phyloP scores from a whole-genome alignment of 37 sponge, comb jelly and placozoan species.

The Axinella damicornis region DNA sequence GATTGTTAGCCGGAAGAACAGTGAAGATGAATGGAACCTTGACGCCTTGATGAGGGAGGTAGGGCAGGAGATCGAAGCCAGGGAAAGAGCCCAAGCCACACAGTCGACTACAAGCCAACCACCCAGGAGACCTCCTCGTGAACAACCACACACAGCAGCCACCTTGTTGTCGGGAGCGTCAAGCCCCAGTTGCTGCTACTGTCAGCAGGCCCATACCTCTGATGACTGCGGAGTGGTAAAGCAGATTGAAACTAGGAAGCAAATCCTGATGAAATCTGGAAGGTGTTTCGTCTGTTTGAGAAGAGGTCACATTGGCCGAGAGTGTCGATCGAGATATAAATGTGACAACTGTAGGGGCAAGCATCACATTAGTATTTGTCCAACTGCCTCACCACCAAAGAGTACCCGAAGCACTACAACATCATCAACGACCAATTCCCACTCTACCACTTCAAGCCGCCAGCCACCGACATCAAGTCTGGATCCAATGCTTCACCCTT shows the following conservation, averaged over 20 bases:
- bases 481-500: not conserved
- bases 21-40: not conserved
- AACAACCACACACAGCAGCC: slow-evolving; percentile 6
- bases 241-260: not conserved
- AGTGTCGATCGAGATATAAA: slow-evolving; percentile 19
- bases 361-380: slow-evolving; percentile 37
- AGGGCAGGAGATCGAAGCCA: slow-evolving; percentile 5
- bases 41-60: not conserved
- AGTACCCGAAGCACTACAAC: too few relatives aligned
- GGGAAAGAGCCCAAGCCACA: slow-evolving; percentile 1
- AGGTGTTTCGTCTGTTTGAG: slow-evolving; percentile 27
- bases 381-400: not conserved
- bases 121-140: not conserved
- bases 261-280: not conserved
- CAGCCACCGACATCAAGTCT: not conserved
- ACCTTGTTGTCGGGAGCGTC: not conserved
- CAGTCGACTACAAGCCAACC: not conserved
- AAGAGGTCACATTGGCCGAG: slow-evolving; percentile 30
- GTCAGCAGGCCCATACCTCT: not conserved
- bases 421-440: not conserved
- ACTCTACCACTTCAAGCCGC: not conserved
- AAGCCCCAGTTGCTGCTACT: slow-evolving; percentile 1
- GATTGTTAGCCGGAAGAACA: slow-evolving; percentile 10
- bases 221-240: not conserved
- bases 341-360: slow-evolving; percentile 15